Base-by-base conservation (phyloP, 2,888 invertebrate species). In the Muschampia plurimacula region DNA sequence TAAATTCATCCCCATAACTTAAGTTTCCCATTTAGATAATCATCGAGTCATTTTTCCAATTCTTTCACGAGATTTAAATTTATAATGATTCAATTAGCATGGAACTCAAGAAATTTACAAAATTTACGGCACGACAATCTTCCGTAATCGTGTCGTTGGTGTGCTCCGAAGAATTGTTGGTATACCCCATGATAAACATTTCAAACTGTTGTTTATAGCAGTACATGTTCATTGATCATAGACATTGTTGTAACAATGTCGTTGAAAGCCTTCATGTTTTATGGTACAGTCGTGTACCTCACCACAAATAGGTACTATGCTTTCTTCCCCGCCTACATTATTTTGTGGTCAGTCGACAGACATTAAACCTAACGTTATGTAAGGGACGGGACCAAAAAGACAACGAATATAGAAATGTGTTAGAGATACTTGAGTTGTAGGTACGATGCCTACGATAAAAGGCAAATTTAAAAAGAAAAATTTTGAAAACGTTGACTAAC, bases 161-260 rank as follows among this genome's bases (percentile, higher is more conserved):
- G 60, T 41, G 9, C 60, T 49, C 60, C 15, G 39, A 67, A 59
- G 72, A 72, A 72, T 66, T 49, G 71, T 71, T 67, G 72, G 60
- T 67, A 62, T 72, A 62, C 41, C 62, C 67, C 28, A 62, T 72
- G 67, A 72, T 72, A 72, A 72, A 67, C 72, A 67, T 67, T 72
- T 72, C 60, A 46, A 52, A 60, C 60, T 72, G 72, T 72, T 72
- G 72, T 72, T 72, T 72, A 72, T 72, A 67, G 15, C 28, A 55
- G 55, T 67, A 72, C 72, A 72, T 63, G 67, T 67, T 67, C 72
- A 72, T 72, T 67, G 72, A 72, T 72, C 72, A 72, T 72, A 67
- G 67, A 63, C 62, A 67, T 55, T 66, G 62, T 72, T 70, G 57
- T 64, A 72, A 72, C 72, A 67, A 67, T 72, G 72, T 72, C 72